These are phyloP conservation scores for Odobenus rosmarus DNA, from an alignment of 2,113 vertebrate species.

Conservation along the genomic window DNA sequence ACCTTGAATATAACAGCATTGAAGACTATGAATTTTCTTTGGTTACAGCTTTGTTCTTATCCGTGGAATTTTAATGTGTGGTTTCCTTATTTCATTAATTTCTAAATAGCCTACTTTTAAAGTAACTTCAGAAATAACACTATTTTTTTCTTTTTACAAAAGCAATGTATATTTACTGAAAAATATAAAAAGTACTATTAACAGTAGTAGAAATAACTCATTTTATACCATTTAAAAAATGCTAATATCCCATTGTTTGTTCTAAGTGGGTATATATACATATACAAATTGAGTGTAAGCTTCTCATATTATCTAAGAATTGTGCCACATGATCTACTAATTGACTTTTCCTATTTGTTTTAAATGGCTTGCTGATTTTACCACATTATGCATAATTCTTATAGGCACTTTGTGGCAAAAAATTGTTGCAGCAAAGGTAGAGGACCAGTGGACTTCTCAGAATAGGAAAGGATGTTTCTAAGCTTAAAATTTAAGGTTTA, in stretches of 20 bases:
- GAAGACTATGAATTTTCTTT: slow-evolving; percentile 1
- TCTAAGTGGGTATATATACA: not conserved
- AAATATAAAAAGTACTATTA: not conserved
- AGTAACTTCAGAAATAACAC: not conserved
- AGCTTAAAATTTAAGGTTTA: slow-evolving; percentile 26
- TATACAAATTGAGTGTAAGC: not conserved
- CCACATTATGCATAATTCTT: not conserved
- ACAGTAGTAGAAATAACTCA: not conserved
- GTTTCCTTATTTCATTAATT: not conserved
- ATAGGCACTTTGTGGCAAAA: not conserved
- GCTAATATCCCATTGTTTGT: not conserved
- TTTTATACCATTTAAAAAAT: not conserved
- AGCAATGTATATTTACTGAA: not conserved
- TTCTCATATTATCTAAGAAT: slow-evolving; percentile 32
- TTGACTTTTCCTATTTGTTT: slow-evolving; percentile 25
- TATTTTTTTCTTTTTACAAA: not conserved
- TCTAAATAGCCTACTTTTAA: not conserved
- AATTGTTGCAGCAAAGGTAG: not conserved
- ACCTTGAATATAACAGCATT: not conserved
- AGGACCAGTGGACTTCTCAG: not conserved
- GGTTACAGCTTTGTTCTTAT: slow-evolving; percentile 24
- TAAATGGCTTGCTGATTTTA: slow-evolving; percentile 36
- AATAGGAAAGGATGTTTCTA: slow-evolving; percentile 22
- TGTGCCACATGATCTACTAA: not conserved
- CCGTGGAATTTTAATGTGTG: not conserved